Base-by-base conservation (phyloP, 1,140 invertebrate species). In the Drosophila insularis region DNA sequence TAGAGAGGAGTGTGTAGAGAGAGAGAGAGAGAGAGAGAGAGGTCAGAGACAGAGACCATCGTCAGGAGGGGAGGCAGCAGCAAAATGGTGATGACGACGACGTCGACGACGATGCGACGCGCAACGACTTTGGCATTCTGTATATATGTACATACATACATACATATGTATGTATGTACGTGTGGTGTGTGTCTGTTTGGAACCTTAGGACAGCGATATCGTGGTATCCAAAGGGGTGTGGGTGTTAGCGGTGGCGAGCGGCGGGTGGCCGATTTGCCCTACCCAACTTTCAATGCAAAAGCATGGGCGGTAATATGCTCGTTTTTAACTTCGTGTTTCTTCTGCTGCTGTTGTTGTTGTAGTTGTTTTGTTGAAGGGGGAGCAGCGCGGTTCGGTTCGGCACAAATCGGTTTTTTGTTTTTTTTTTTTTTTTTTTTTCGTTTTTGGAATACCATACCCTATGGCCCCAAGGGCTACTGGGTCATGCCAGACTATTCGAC, bases 121-220 rank as follows among this genome's bases (percentile, higher is more conserved):
- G 71, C 70, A 73, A 63, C 71, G 59, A 77, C 63, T 72, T 64
- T 63, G 65, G 65, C 68, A 55, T 31, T 55, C 23, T 21, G 13
- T 61, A 40, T 6, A 17, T 60, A 32, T 21, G 31, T 64, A 63
- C n/a, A 10, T 60, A 55, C 19, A 46, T 37, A 43, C 14, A 43
- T 63, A 71, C 62, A 54, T 68, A 55, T 43, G 1, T 68, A 27
- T 53, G 32, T 71, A 23, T 46, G 5, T 56, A 3, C 50, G 19
- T 60, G 4, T 27, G 27, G 37, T 27, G 53, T 63, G 53, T 23
- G 54, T 56, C 6, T 58, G 55, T 35, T 11, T 58, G 55, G 14
- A 58, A 35, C 55, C 43, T 50, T 50, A 50, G 43, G 43, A 50
- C 43, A 19, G 1, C 19, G 43, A 10, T 50, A 17, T 21, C 17